phyloP scores from a whole-genome alignment of 2,888 invertebrate species.

The Diploptera punctata region DNA sequence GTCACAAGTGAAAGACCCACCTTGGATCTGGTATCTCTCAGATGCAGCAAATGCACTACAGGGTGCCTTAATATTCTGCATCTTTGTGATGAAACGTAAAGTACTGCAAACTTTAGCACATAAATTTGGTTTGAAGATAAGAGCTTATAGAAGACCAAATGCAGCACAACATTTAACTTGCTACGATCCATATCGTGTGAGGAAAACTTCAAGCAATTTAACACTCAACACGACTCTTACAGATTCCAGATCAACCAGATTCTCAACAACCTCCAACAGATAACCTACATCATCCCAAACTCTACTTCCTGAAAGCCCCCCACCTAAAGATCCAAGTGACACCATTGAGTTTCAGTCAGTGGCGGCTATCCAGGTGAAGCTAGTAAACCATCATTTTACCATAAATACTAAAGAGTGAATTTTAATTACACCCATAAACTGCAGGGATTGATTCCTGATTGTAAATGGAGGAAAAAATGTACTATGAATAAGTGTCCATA shows the following conservation, averaged over 20 bases:
- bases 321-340: no score
- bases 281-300: no score
- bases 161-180: background rate
- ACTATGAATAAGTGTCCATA: no score
- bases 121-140: conserved; percentile 11
- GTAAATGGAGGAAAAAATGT: no score
- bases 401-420: no score
- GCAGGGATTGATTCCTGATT: no score
- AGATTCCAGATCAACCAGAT: background rate
- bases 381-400: no score
- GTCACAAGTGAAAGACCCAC: conserved; percentile 52
- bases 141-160: background rate
- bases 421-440: no score
- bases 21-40: conserved; percentile 56
- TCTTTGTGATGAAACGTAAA: conserved; percentile 72
- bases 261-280: background rate
- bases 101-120: conserved; percentile 60
- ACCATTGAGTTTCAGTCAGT: no score
- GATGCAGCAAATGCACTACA: conserved; percentile 74
- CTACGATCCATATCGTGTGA: conserved; percentile 48
- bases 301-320: no score
- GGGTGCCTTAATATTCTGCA: conserved; percentile 70
- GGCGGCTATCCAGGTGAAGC: no score
- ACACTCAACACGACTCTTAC: conserved; percentile 44
- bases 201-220: conserved; percentile 49